A percentile compares a stretch with the other conserved stretches of the same genome.
These are phyloP conservation scores for Yponomeuta sedellus DNA, from an alignment of 2,888 invertebrate genomes.

Conservation along the genomic window DNA sequence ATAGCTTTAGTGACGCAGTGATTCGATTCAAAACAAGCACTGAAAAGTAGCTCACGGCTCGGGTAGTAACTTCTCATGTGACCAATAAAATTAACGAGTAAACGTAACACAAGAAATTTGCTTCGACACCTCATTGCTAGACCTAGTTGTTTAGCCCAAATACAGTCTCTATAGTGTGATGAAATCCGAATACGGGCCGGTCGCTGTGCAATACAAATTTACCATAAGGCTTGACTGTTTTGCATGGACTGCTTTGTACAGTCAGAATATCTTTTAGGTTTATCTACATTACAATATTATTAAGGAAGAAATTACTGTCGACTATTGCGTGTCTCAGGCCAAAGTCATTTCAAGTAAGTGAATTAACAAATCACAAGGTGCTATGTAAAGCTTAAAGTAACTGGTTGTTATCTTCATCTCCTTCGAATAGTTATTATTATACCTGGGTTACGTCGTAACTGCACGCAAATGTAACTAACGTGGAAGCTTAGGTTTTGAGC, in stretches of 20 bases:
- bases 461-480: slow-evolving; percentile 4
- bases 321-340: not conserved
- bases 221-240: not conserved
- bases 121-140: not conserved
- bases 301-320: not conserved
- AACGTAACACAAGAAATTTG: not conserved
- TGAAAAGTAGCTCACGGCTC: not conserved
- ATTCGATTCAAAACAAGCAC: not conserved
- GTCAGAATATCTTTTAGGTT: no score
- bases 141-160: not conserved
- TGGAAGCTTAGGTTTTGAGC: not conserved
- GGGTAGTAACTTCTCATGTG: not conserved
- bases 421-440: not conserved
- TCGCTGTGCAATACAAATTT: not conserved
- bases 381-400: not conserved
- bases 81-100: not conserved
- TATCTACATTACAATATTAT: not conserved
- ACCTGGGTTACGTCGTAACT: not conserved
- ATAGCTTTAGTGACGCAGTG: not conserved
- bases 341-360: not conserved
- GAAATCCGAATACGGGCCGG: not conserved
- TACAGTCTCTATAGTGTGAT: not conserved
- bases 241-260: not conserved
- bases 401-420: not conserved
- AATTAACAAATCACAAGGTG: not conserved